Conservation (phyloP, 2,113 vertebrate genomes). For the Rousettus leschenaultii region DNA sequence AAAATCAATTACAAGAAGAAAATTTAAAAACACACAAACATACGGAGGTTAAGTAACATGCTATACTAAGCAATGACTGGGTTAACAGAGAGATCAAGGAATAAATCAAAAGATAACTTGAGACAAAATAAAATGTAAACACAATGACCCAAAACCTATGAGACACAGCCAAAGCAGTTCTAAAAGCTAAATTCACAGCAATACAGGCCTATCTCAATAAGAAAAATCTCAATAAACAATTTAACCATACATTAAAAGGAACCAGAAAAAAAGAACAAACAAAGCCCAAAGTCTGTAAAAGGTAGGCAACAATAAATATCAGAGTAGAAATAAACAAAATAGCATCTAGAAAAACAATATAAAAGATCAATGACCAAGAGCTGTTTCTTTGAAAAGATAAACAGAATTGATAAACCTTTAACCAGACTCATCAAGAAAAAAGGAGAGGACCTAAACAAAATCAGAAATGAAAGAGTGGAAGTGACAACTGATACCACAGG, state of each 20-base stretch:
- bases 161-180: not conserved
- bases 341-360: too few species aligned
- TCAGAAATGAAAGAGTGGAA: not conserved
- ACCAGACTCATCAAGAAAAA: not conserved
- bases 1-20: not conserved
- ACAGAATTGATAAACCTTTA: not conserved
- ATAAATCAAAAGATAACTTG: not conserved
- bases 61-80: not conserved
- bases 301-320: not conserved
- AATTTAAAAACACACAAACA: not conserved
- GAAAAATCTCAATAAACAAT: not conserved
- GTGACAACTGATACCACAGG: not conserved
- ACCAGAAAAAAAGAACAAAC: not conserved
- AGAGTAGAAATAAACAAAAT: too few species aligned
- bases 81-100: not conserved
- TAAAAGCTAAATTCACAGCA: not conserved
- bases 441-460: not conserved
- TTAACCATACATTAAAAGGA: not conserved
- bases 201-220: not conserved
- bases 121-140: not conserved
- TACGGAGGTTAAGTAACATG: not conserved
- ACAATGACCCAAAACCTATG: not conserved
- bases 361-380: not conserved
- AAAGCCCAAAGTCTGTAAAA: not conserved
- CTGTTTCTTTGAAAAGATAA: not conserved